These are phyloP conservation scores for Drosophila dives DNA, from an alignment of 2,888 invertebrate species.

Conservation along the genomic window DNA sequence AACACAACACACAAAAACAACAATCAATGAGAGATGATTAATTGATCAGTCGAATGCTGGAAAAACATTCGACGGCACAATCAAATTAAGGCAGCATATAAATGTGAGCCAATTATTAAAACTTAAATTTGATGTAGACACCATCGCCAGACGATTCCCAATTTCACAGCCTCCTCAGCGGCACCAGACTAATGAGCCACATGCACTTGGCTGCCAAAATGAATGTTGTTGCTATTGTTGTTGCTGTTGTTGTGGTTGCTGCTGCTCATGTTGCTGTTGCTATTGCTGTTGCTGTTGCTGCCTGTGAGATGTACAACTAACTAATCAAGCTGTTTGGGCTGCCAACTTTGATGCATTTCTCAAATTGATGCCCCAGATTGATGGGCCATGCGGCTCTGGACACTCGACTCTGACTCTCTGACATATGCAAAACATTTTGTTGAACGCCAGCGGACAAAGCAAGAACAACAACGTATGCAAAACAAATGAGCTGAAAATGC, in stretches of 20 bases:
- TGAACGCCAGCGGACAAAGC: conserved; percentile 45
- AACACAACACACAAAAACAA: conserved; percentile 46
- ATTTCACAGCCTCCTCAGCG: conserved; percentile 73
- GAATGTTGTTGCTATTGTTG: conserved; percentile 34
- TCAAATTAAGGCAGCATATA: conserved; percentile 76
- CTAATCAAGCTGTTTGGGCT: conserved; percentile 78
- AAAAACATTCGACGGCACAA: conserved; percentile 65
- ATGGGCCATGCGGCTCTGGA: conserved; percentile 61
- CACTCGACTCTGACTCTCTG: conserved; percentile 51
- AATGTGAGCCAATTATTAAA: conserved; percentile 78
- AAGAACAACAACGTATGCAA: conserved; percentile 40
- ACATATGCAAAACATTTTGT: conserved; percentile 78
- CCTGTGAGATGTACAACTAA: conserved; percentile 48
- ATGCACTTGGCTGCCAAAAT: conserved; percentile 69
- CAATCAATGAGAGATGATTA: conserved; percentile 70
- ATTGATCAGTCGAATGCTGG: conserved; percentile 55
- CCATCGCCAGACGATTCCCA: conserved; percentile 58
- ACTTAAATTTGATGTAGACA: conserved; percentile 72
- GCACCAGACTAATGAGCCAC: conserved; percentile 68
- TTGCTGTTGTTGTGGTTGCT: conserved; percentile 19
- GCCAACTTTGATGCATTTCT: conserved; percentile 75
- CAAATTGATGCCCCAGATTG: conserved; percentile 77
- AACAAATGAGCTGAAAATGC: conserved; percentile 65
- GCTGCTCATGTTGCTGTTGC: conserved; percentile 16
- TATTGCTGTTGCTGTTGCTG: conserved; percentile 28